Conservation (phyloP, 2,113 vertebrate species). For the Rhea americana region DNA sequence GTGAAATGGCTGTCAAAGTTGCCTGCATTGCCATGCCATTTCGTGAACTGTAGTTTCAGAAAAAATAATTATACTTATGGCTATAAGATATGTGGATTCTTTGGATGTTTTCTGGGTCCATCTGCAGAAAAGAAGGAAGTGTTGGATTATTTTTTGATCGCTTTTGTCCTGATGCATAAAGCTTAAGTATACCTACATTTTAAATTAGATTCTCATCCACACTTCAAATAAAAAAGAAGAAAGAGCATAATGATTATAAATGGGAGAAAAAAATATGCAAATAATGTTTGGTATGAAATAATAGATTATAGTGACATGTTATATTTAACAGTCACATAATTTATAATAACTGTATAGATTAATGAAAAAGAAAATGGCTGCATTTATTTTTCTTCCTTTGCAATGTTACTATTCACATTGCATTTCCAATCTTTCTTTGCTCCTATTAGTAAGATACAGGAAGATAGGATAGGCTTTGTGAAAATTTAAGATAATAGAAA, state of each 20-base stretch:
- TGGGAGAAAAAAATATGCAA: slow-evolving; percentile 57
- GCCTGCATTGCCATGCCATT: neutral
- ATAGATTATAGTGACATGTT: slow-evolving; percentile 8
- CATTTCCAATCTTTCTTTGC: slow-evolving; percentile 5
- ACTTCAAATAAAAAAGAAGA: slow-evolving; percentile 62
- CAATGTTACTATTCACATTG: neutral
- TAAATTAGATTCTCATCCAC: slow-evolving; percentile 45
- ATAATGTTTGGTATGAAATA: slow-evolving; percentile 47
- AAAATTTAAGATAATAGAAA: neutral
- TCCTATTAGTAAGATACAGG: neutral
- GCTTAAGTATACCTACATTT: slow-evolving; percentile 43
- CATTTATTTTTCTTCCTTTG: slow-evolving; percentile 31
- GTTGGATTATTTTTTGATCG: neutral
- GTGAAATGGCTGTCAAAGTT: neutral
- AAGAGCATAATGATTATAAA: slow-evolving; percentile 48
- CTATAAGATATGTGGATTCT: neutral
- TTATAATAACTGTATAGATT: slow-evolving; percentile 37
- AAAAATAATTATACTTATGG: neutral
- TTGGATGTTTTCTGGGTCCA: neutral
- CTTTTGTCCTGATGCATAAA: slow-evolving; percentile 13
- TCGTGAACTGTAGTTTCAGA: neutral
- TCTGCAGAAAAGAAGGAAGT: neutral
- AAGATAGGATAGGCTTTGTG: neutral
- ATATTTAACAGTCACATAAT: slow-evolving; percentile 46
- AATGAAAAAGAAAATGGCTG: slow-evolving; percentile 16